Evolutionary conservation across 2,797 vertebrate species (phyloP).

Genomic region (Notamacropus eugenii): DNA sequence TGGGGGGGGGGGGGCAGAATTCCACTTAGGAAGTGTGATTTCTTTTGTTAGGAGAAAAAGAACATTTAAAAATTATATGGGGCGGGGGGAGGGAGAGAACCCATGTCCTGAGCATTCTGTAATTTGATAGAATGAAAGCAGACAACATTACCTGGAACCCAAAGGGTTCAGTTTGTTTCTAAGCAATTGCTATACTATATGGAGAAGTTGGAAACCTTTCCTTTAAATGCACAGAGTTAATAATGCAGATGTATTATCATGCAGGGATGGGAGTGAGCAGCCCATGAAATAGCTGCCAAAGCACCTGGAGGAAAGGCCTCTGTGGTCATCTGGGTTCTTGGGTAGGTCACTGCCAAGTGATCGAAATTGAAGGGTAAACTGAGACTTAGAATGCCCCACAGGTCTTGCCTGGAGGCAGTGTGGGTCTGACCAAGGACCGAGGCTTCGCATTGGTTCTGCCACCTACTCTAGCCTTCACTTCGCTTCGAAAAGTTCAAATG

Average conservation of each 20-base stretch:
- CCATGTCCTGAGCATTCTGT: neutral
- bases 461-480: neutral
- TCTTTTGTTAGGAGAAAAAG: neutral
- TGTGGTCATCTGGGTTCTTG: neutral
- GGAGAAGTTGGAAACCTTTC: neutral
- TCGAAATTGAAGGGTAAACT: neutral
- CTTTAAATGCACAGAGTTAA: neutral
- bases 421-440: neutral
- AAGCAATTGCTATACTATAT: neutral
- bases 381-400: neutral
- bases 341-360: neutral
- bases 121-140: conserved; percentile 28
- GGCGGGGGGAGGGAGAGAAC: too few relatives aligned
- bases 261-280: neutral
- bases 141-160: neutral
- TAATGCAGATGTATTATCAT: neutral
- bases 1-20: neutral
- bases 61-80: neutral
- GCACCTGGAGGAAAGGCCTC: neutral
- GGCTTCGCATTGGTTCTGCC: neutral
- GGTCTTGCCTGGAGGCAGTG: neutral
- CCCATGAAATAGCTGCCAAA: neutral
- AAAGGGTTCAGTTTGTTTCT: neutral
- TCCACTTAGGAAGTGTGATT: neutral
- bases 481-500: neutral